phyloP scores from a whole-genome alignment of 2,113 vertebrate genomes.

The Melanostigma gelatinosum region DNA sequence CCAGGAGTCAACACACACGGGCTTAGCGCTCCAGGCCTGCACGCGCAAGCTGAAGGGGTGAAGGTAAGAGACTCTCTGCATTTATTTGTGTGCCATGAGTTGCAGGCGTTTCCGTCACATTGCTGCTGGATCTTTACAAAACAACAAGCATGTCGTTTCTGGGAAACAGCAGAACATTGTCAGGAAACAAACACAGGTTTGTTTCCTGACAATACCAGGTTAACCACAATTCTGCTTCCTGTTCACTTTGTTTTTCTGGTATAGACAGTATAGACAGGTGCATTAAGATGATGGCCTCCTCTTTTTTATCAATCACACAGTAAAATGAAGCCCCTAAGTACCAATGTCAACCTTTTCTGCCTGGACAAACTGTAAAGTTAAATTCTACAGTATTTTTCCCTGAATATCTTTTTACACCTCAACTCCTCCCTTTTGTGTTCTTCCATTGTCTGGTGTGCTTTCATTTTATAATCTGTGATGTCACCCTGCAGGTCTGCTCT shows the following conservation, averaged over 20 bases:
- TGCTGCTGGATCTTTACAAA: slow-evolving; percentile 12
- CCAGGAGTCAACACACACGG: slow-evolving; percentile 81
- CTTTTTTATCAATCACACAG: neutral
- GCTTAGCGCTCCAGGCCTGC: slow-evolving; percentile 87
- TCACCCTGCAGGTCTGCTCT: slow-evolving; percentile 1
- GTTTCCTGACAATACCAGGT: neutral
- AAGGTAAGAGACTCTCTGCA: slow-evolving; percentile 82
- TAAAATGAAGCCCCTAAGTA: neutral
- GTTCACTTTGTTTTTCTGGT: slow-evolving; percentile 33
- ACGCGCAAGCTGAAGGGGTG: slow-evolving; percentile 91
- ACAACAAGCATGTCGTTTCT: slow-evolving; percentile 34
- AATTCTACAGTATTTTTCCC: neutral
- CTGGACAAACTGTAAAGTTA: neutral
- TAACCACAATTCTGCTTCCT: slow-evolving; percentile 63
- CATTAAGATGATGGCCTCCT: neutral
- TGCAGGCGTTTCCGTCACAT: neutral
- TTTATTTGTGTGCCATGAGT: neutral
- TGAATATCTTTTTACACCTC: neutral
- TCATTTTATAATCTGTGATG: slow-evolving; percentile 8
- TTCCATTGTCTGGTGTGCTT: neutral
- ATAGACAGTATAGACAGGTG: slow-evolving; percentile 7
- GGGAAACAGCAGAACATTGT: slow-evolving; percentile 42
- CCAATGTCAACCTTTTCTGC: neutral
- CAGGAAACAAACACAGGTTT: slow-evolving; percentile 47
- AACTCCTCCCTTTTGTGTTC: neutral